Evolutionary conservation across 2,888 invertebrate species (phyloP).

Genomic region (Tipula confusa): DNA sequence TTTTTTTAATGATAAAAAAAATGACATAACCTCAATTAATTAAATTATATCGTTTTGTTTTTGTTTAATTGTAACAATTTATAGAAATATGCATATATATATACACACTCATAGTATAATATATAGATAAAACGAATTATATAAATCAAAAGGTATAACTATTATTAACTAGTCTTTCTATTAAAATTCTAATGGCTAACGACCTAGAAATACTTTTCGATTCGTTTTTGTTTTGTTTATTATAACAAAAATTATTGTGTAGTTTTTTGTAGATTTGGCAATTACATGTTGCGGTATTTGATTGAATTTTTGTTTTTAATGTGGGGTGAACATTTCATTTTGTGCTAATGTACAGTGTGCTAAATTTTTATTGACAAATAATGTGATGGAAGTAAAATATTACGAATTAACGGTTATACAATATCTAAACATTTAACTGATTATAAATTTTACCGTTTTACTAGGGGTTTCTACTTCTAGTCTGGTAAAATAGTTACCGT

Average conservation of each 20-base stretch:
- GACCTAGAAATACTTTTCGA: background rate
- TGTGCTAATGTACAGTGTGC: background rate
- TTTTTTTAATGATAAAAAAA: background rate
- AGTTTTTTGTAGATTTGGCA: constrained; percentile 21
- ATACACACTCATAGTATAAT: no score
- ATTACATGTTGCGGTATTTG: background rate
- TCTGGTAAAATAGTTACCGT: no score
- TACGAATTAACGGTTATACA: background rate
- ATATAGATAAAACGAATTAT: background rate
- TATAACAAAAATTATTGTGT: background rate
- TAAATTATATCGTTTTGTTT: background rate
- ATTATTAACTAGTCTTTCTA: background rate
- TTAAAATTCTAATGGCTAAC: background rate
- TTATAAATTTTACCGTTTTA: no score
- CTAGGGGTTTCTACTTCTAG: no score
- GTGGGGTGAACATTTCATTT: background rate
- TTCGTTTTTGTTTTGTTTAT: background rate
- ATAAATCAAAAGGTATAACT: background rate
- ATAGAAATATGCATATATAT: background rate
- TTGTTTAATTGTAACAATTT: background rate
- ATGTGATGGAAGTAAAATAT: background rate
- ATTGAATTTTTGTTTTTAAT: background rate
- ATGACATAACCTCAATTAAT: constrained; percentile 20
- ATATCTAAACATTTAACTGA: no score
- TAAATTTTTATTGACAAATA: background rate